Evolutionary conservation across 1,140 invertebrate species (phyloP).

Genomic region (Euwallacea similis): DNA sequence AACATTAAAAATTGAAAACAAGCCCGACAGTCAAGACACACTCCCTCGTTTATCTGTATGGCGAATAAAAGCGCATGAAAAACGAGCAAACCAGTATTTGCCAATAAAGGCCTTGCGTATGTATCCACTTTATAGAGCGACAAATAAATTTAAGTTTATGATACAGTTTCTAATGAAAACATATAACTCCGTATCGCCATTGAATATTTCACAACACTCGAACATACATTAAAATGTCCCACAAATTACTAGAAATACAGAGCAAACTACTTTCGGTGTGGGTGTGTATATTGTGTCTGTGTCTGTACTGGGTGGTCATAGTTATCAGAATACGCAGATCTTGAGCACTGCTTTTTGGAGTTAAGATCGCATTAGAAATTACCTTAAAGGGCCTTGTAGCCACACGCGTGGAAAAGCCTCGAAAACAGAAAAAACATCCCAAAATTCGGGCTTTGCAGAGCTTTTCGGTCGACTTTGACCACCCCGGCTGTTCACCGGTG

Average conservation of each 20-base stretch:
- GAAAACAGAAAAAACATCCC: no score
- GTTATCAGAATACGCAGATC: not conserved
- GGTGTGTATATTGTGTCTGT: constrained; percentile 30
- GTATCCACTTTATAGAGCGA: constrained; percentile 19
- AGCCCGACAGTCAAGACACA: not conserved
- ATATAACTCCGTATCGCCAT: constrained; percentile 36
- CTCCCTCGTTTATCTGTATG: not conserved
- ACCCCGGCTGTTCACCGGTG: not conserved
- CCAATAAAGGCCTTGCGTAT: constrained; percentile 28
- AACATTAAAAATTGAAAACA: not conserved
- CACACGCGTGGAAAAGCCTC: no score
- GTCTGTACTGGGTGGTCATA: constrained; percentile 25
- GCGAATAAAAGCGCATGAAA: not conserved
- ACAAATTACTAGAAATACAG: constrained; percentile 38
- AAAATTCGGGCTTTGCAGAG: no score
- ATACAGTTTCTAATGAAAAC: constrained; percentile 39
- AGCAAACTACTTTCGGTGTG: constrained; percentile 36
- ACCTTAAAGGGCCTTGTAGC: no score
- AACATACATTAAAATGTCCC: constrained; percentile 40
- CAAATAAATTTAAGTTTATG: constrained; percentile 36
- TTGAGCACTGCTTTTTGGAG: not conserved
- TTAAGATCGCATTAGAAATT: no score
- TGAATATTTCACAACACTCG: constrained; percentile 37
- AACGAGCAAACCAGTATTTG: constrained; percentile 24
- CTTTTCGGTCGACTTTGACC: no score